A percentile compares a stretch with the other conserved stretches of the same genome.
phyloP scores from a whole-genome alignment of 2,113 vertebrate genomes.

The Ginglymostoma cirratum region DNA sequence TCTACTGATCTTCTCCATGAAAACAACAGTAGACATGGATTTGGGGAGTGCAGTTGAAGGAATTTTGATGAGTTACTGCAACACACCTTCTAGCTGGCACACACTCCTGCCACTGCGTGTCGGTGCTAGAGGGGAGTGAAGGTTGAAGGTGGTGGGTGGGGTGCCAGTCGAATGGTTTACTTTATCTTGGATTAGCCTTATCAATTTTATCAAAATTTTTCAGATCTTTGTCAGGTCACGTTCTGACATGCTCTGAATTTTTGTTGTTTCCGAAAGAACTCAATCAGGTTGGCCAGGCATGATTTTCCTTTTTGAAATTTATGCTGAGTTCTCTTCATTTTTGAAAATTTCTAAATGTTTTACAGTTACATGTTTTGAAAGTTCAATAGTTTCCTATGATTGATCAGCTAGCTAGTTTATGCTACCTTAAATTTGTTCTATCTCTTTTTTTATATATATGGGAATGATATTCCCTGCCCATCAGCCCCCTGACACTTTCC shows the following conservation, averaged over 20 bases:
- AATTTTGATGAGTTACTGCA: no score
- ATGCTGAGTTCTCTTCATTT: background rate
- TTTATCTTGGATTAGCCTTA: no score
- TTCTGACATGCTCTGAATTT: background rate
- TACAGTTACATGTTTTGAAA: background rate
- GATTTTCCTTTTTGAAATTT: background rate
- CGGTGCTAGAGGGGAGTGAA: no score
- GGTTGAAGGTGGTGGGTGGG: no score
- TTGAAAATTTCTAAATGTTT: background rate
- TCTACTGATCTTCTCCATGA: no score
- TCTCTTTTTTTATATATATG: background rate
- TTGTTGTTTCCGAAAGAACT: background rate
- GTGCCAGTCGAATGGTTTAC: no score
- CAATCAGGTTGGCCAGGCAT: background rate
- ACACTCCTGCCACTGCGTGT: no score
- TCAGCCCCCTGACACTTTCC: background rate
- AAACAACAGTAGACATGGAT: no score
- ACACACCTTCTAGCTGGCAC: no score
- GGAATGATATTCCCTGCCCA: background rate
- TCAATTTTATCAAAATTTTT: no score
- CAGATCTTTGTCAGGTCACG: no score
- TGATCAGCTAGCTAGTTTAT: background rate
- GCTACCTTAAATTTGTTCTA: background rate
- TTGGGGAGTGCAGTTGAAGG: no score
- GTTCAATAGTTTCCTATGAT: background rate